Base-by-base conservation (phyloP, 2,888 invertebrate species). In the Mesochorus sp. region DNA sequence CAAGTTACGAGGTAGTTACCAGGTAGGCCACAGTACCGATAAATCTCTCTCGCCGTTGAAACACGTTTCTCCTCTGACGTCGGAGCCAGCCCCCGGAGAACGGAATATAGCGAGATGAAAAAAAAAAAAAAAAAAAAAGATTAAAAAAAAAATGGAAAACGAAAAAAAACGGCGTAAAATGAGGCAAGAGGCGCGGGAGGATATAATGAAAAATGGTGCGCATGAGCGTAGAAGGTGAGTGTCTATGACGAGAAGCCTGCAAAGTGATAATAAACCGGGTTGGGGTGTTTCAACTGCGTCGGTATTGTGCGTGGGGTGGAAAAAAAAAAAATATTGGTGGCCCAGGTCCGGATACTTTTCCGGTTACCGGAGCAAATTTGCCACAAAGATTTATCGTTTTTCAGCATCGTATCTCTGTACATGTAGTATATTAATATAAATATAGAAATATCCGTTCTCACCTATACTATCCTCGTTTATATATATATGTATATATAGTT, bases 21-120 rank as follows among this genome's bases (percentile, higher is more conserved):
- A 76, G 77, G 78, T 76, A 82, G 79, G 74, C 70, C 73, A 49
- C 64, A 64, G 42, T 74, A 51, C 75, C 79, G 73, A 84, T 85
- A 85, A 85, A 85, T 85, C 81, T 80, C 81, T 77, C 70, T 76
- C 37, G 68, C 44, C 79, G 75, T 73, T 62, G 59, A 47, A 62
- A 74, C 61, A 26, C 78, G 76, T 68, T 72, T 12, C 49, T 26
- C 24, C 51, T 19, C 64, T n/a, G 26, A 4, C 37, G 51, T 17
- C 17, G 19, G 10, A 2, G 14, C 21, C 12, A 2, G 49, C 6
- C 51, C 31, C 10, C 47, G 39, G 44, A 12, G 17, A 39, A 61
- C 14, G 44, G 26, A 68, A 68, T 53, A 53, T 31, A 21, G 21
- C 19, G 14, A 47, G 21, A 12, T 3, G 57, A 39, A 19, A 21